Percentiles rank a stretch among this genome's conserved stretches.
These are phyloP conservation scores for Octonoba sinensis DNA, from an alignment of 2,888 invertebrate genomes.

Conservation along the genomic window DNA sequence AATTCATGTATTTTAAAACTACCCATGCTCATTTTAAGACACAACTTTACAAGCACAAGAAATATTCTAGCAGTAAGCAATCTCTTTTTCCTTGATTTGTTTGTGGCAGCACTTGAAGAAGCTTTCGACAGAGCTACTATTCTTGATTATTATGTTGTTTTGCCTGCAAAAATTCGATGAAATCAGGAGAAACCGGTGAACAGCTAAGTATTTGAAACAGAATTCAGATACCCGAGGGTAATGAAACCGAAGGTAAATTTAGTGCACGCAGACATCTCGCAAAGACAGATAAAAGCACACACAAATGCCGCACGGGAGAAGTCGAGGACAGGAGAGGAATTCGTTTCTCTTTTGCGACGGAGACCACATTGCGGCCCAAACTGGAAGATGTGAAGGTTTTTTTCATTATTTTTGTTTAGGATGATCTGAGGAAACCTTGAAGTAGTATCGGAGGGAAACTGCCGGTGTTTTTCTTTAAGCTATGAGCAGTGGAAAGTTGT, in stretches of 20 bases:
- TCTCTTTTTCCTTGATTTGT: too few relatives aligned
- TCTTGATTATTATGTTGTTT: slow-evolving; percentile 10
- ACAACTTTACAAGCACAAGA: too few relatives aligned
- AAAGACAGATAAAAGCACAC: slow-evolving; percentile 1
- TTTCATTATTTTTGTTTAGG: neutral
- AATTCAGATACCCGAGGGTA: slow-evolving; percentile 38
- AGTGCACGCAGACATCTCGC: slow-evolving; percentile 5
- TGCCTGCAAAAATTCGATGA: slow-evolving; percentile 25
- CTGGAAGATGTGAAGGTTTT: slow-evolving; percentile 11
- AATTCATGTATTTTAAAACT: too few relatives aligned
- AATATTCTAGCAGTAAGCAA: too few relatives aligned
- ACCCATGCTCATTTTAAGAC: too few relatives aligned
- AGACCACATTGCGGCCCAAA: slow-evolving; percentile 9
- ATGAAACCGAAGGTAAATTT: slow-evolving; percentile 27
- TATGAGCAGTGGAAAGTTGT: too few relatives aligned
- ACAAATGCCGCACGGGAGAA: slow-evolving; percentile 2
- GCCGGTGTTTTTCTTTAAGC: too few relatives aligned
- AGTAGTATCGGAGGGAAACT: neutral
- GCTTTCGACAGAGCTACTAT: neutral
- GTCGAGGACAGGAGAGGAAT: slow-evolving; percentile 10
- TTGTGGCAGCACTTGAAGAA: neutral
- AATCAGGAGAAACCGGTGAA: slow-evolving; percentile 32
- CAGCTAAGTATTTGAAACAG: slow-evolving; percentile 1
- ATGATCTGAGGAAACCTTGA: neutral
- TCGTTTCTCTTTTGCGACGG: slow-evolving; percentile 18